Base-by-base conservation (phyloP, 2,113 vertebrate genomes). In the Prionailurus bengalensis region DNA sequence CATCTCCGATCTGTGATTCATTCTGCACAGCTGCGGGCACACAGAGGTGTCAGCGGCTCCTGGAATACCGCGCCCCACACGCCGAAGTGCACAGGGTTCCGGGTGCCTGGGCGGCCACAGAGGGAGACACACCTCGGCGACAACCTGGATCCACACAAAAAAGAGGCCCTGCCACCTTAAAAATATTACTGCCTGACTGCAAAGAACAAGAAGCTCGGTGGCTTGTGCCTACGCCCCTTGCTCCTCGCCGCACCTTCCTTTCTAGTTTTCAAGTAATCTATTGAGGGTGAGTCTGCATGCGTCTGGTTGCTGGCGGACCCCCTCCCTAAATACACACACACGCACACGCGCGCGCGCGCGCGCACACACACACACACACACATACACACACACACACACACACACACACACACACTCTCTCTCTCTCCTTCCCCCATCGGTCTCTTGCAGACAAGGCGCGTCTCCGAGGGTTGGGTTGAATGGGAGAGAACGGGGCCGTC, bases 1-100 rank as follows among this genome's bases (percentile, higher is more conserved):
- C 97, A 11, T 88, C 92, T 71, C 63, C 12, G 73, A 48, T 82
- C 92, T 19, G 89, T 96, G 96, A 97, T 87, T 92, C 94, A 95
- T 61, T 73, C 86, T 25, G 87, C 94, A 85, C 85, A 92, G 96
- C 78, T 82, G 94, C 58, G 51, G 23, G 70, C 90, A 17, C 92
- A 71, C 58, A 19, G 4, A 53, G 68, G 79, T 19, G 27, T 51
- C 39, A 21, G 89, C 82, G 78, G 63, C 83, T 61, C 15, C 87
- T 9, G 31, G 90, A 55, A 63, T 16, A 76, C 90, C n/a, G 55
- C 55, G 80, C 87, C 93, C 33, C 55, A 29, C 86, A 58, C 27
- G 61, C 66, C 7, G 51, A 82, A 73, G 78, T 23, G 78, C 84
- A 42, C 91, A 7, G 42, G 3, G 58, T 73, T 39, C 65, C 58